Evolutionary conservation across 2,113 vertebrate species (phyloP), one percentile per base, ranked within the genome.

Genomic region (Labrus mixtus): DNA sequence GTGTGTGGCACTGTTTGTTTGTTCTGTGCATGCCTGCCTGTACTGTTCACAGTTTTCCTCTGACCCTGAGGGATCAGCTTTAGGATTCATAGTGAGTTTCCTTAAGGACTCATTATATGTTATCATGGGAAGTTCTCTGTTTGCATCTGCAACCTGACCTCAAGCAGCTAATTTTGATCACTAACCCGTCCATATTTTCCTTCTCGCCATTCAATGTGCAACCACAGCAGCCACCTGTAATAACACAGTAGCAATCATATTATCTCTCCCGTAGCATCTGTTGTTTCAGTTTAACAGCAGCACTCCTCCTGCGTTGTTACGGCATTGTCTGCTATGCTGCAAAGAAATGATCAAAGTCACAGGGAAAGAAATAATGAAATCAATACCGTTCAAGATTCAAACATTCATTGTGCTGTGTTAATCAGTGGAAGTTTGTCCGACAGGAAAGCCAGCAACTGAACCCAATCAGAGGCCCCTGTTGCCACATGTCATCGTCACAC

Each of bases 401-500:
- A 54, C 73, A 17, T 72, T 83, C 60, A 43, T 79, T 87, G 58
- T 33, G 33, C 51, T 67, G 54, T 65, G 70, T 81, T 87, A 86
- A 89, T 86, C 79, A 68, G 68, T 29, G 58, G 62, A 68, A 72
- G 45, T 68, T 74, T 71, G 73, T 61, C 50, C 23, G 67, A 84
- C 75, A 64, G 53, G 76, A 64, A 71, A 55, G 58, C 55, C 66
- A 51, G 67, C 56, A 72, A 17, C 45, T 71, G 70, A 81, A 87
- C 73, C 78, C 54, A 76, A 72, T 82, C 76, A 78, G 67, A 81
- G 76, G 68, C 83, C 79, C 76, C 75, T 43, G 73, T 69, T 73
- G 78, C 82, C 79, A 77, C 79, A 76, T 89, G 91, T 93, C 93
- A 94, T 88, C 84, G 76, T 84, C 60, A 50, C 57, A 83, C 46